Conservation (phyloP, 2,888 invertebrate genomes). For the Drosophila ustulata region DNA sequence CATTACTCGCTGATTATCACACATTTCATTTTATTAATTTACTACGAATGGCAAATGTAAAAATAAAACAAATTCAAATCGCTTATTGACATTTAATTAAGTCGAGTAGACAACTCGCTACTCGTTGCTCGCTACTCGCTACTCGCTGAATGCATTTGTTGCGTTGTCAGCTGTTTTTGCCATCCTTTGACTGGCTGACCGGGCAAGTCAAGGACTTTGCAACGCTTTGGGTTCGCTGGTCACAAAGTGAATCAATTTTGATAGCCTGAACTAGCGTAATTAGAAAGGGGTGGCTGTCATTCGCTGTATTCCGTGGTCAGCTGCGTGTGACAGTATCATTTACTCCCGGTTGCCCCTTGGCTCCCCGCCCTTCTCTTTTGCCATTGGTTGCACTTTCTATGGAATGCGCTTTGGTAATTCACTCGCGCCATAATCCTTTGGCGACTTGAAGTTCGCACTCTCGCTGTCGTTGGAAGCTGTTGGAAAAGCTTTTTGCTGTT, state of each 20-base stretch:
- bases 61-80: no score
- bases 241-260: conserved; percentile 48
- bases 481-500: conserved; percentile 52
- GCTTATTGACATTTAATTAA: no score
- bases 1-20: no score
- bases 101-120: neutral
- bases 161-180: neutral
- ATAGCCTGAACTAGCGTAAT: conserved; percentile 35
- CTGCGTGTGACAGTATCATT: conserved; percentile 20
- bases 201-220: neutral
- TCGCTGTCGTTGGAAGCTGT: conserved; percentile 16
- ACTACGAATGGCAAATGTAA: no score
- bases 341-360: neutral
- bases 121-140: neutral
- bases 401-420: conserved; percentile 29
- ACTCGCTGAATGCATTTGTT: neutral
- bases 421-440: conserved; percentile 16
- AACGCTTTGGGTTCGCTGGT: conserved; percentile 28
- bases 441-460: neutral
- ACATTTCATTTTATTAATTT: no score
- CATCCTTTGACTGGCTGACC: neutral
- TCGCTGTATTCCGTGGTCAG: conserved; percentile 9
- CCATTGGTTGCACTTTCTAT: neutral
- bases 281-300: conserved; percentile 37
- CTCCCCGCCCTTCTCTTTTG: neutral